Evolutionary conservation across 1,140 invertebrate species (phyloP).

Genomic region (Listronotus bonariensis): DNA sequence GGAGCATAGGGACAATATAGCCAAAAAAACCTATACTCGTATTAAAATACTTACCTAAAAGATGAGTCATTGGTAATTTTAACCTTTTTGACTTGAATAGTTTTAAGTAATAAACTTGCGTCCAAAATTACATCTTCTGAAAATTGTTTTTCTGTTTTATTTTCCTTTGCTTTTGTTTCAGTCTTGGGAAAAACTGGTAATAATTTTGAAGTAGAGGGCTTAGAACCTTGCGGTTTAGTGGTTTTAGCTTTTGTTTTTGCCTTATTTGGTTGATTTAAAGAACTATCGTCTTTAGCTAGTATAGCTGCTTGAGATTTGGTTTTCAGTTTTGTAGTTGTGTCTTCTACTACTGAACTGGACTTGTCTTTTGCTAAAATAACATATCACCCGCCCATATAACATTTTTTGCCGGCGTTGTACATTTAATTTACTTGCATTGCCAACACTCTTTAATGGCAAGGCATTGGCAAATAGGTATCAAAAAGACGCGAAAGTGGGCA

Average conservation of each 20-base stretch:
- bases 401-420: too few relatives aligned
- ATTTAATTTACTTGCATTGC: too few relatives aligned
- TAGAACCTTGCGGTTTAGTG: background rate
- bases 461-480: too few relatives aligned
- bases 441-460: too few relatives aligned
- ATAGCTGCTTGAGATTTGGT: background rate
- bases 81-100: background rate
- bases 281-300: background rate
- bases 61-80: constrained; percentile 36
- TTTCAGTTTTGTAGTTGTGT: background rate
- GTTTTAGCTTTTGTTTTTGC: background rate
- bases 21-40: too few relatives aligned
- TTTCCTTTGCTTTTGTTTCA: background rate
- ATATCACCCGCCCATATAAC: too few relatives aligned
- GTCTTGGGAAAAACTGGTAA: background rate
- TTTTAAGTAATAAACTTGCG: background rate
- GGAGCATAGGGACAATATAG: too few relatives aligned
- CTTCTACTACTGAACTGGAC: too few relatives aligned
- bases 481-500: too few relatives aligned
- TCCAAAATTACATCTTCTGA: background rate
- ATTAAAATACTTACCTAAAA: background rate
- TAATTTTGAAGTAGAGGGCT: background rate
- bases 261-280: background rate
- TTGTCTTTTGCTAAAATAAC: too few relatives aligned
- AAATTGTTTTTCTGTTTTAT: background rate